Base-by-base conservation (phyloP, 2,888 invertebrate species). In the Clivina fossor region DNA sequence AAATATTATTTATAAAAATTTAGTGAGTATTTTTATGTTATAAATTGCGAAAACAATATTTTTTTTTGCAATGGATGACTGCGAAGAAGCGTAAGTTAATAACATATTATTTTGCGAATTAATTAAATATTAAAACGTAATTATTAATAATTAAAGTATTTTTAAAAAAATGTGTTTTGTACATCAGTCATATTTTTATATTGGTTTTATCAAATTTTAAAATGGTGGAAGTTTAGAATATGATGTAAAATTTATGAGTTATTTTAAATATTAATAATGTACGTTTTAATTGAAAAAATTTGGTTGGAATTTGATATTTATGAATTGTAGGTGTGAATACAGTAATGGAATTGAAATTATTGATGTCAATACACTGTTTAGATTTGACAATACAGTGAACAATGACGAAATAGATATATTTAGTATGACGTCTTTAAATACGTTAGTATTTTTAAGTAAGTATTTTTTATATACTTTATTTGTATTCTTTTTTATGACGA, bases 341-440 rank as follows among this genome's bases (percentile, higher is more conserved):
- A 58, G 60, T 40, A 35, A 56, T 33, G 58, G 59, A n/a, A 62
- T 65, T 37, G 62, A 65, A 51, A 62, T 69, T 30, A 63, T 69
- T 32, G 67, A 70, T 49, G 54, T 68, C 13, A 63, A 63, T 7
- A 62, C 66, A 26, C 58, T 65, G 22, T 57, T 67, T 4, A 59
- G 63, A 15, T 58, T 65, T 44, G 64, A 66, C 49, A 68, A 69
- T 50, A 61, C 59, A 30, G 38, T 64, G 32, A 60, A n/a, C n/a
- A n/a, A 60, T 38, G 65, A 68, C 50, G 68, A 69, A 55, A 63
- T 63, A 13, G 64, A 65, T 48, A 51, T 61, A 41, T 64, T 66
- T 38, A 66, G 63, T 49, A 69, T 69, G 68, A 68, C 69, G 4
- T 71, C 72, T 4, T 57, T 72, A 15, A 65, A 68, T 20, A 65